phyloP scores from a whole-genome alignment of 2,888 invertebrate species.

The Cryptocephalus primarius region DNA sequence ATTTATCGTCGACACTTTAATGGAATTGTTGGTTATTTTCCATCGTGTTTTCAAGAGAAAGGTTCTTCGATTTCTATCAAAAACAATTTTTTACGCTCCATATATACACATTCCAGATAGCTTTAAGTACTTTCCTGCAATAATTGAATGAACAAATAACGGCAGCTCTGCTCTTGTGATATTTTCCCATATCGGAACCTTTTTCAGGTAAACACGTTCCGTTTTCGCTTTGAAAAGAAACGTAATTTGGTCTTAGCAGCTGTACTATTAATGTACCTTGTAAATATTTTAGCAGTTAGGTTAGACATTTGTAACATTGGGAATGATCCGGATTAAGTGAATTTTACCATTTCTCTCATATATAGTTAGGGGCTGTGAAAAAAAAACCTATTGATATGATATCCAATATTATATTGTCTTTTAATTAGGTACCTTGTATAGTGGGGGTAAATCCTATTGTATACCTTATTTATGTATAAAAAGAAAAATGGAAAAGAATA shows the following conservation, averaged over 20 bases:
- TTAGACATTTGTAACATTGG: slow-evolving; percentile 1
- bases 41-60: too few relatives aligned
- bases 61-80: too few relatives aligned
- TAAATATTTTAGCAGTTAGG: slow-evolving; percentile 4
- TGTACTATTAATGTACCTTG: slow-evolving; percentile 3
- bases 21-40: too few relatives aligned
- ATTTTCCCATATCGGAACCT: not conserved
- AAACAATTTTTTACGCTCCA: too few relatives aligned
- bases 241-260: not conserved
- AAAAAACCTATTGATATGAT: slow-evolving; percentile 2
- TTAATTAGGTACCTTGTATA: slow-evolving; percentile 5
- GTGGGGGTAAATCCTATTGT: slow-evolving; percentile 8
- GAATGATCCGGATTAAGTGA: not conserved
- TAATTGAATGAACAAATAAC: too few relatives aligned
- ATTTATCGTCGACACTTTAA: too few relatives aligned
- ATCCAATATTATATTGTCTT: too few relatives aligned
- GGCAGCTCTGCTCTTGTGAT: too few relatives aligned
- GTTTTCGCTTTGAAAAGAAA: not conserved
- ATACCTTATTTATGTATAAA: slow-evolving; percentile 12
- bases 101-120: too few relatives aligned
- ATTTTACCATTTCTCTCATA: not conserved
- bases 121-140: too few relatives aligned
- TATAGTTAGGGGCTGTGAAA: slow-evolving; percentile 28
- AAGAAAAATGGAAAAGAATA: slow-evolving; percentile 3
- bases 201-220: not conserved